A percentile compares a stretch with the other conserved stretches of the same genome.
Evolutionary conservation across 2,797 vertebrate species (phyloP).

Genomic region (Coccyzus lansbergi): DNA sequence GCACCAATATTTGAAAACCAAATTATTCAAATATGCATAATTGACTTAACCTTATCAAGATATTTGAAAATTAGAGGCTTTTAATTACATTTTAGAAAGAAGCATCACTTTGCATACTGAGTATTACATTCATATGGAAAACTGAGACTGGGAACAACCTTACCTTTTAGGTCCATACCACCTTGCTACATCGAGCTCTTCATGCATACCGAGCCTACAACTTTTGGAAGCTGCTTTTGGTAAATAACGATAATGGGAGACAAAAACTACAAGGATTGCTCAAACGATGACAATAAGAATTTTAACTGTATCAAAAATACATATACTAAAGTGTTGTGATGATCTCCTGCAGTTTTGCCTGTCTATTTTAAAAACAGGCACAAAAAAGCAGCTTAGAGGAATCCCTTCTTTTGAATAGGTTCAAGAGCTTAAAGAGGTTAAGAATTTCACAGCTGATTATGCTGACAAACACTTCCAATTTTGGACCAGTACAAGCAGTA

Average conservation of each 20-base stretch:
- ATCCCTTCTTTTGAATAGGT: neutral
- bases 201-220: neutral
- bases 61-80: conserved; percentile 35
- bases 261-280: neutral
- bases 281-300: neutral
- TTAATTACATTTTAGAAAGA: neutral
- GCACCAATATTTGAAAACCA: conserved; percentile 47
- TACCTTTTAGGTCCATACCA: neutral
- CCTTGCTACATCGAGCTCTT: neutral
- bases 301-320: neutral
- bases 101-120: neutral
- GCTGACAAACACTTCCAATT: neutral
- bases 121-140: conserved; percentile 29
- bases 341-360: neutral
- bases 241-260: neutral
- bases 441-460: neutral
- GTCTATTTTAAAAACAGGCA: neutral
- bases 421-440: neutral
- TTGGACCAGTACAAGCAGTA: neutral
- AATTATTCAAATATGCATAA: neutral
- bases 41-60: conserved; percentile 29
- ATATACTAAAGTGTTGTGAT: neutral
- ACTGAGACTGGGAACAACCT: neutral
- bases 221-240: neutral
- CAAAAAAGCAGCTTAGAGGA: neutral